A percentile compares a stretch with the other conserved stretches of the same genome.
Evolutionary conservation across 2,888 invertebrate species (phyloP).

Genomic region (Dinocampus coccinellae): DNA sequence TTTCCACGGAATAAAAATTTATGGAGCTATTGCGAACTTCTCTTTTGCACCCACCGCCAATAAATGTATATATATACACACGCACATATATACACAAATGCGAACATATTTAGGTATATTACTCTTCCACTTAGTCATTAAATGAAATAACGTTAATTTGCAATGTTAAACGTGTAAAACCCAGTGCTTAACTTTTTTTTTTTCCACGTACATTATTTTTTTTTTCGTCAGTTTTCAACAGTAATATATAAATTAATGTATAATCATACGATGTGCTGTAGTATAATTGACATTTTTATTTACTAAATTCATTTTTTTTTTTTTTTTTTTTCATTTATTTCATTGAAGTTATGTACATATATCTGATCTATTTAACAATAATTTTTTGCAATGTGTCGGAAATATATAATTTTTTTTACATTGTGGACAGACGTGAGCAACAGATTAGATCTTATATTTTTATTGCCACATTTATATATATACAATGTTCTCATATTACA

Average conservation of each 20-base stretch:
- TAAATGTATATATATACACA: background rate
- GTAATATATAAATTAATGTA: too few species aligned
- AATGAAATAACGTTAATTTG: conserved; percentile 1
- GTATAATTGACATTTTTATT: too few species aligned
- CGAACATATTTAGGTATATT: too few species aligned
- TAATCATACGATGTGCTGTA: too few species aligned
- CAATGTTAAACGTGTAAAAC: background rate
- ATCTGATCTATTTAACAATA: background rate
- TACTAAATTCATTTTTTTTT: too few species aligned
- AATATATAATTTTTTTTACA: conserved; percentile 60
- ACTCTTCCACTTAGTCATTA: conserved; percentile 16
- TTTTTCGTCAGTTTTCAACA: too few species aligned
- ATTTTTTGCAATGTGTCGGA: conserved; percentile 18
- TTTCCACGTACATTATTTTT: too few species aligned
- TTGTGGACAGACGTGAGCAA: conserved; percentile 57
- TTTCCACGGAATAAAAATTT: conserved; percentile 37
- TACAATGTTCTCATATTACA: conserved; percentile 66
- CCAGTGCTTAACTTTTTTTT: background rate
- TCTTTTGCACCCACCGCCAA: background rate
- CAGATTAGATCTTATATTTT: conserved; percentile 62
- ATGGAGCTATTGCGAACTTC: conserved; percentile 35
- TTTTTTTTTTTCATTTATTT: too few species aligned
- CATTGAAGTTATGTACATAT: background rate
- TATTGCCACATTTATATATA: conserved; percentile 52
- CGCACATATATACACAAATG: too few species aligned